Conservation (phyloP, 2,888 invertebrate genomes). For the Drosophila fulvimacula region DNA sequence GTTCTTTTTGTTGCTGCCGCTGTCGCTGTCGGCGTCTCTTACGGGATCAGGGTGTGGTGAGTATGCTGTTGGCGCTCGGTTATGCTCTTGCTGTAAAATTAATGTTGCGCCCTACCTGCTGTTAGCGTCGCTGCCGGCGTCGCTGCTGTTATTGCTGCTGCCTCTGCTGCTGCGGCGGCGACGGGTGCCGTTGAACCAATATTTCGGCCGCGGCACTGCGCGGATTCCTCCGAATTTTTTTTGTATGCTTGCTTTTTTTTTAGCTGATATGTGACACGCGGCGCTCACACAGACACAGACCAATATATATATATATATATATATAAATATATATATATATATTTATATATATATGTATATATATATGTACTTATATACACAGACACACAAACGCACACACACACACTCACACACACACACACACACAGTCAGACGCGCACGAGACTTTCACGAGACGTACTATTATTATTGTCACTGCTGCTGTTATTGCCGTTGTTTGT, state of each 20-base stretch:
- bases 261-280: conserved; percentile 71
- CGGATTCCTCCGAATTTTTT: conserved; percentile 45
- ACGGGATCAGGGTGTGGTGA: conserved; percentile 84
- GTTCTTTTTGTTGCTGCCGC: conserved; percentile 25
- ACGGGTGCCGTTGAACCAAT: conserved; percentile 20
- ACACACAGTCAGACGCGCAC: conserved; percentile 53
- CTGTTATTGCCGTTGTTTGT: conserved; percentile 36
- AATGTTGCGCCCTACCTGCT: conserved; percentile 69
- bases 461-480: conserved; percentile 33
- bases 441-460: conserved; percentile 41
- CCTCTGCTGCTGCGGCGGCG: conserved; percentile 16
- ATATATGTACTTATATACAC: background rate
- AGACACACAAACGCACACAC: conserved; percentile 24
- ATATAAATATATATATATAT: too few relatives aligned
- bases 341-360: too few relatives aligned
- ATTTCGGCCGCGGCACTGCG: conserved; percentile 37
- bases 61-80: conserved; percentile 55
- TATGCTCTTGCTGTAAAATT: conserved; percentile 64
- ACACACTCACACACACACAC: conserved; percentile 27
- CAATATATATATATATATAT: too few relatives aligned
- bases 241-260: conserved; percentile 27
- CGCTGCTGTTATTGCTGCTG: conserved; percentile 25
- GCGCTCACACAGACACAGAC: conserved; percentile 42
- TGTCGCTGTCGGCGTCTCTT: conserved; percentile 34
- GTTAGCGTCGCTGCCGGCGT: conserved; percentile 56